These are phyloP conservation scores for Podocnemis expansa DNA, from an alignment of 2,113 vertebrate genomes.

Conservation along the genomic window DNA sequence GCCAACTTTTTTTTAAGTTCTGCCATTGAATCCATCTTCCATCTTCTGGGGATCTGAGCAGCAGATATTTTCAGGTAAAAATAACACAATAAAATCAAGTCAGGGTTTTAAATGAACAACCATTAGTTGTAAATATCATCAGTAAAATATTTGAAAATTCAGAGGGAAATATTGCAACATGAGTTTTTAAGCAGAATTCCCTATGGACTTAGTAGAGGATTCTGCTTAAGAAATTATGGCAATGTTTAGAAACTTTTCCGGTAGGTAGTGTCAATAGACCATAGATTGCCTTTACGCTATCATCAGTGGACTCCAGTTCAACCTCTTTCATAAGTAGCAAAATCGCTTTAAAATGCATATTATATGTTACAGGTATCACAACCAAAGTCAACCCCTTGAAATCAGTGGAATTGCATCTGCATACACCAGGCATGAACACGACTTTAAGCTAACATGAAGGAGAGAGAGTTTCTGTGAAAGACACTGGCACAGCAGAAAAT, in stretches of 20 bases:
- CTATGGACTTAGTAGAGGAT: not conserved
- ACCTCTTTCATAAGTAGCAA: not conserved
- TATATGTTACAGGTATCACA: conserved; percentile 45
- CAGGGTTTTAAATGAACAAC: not conserved
- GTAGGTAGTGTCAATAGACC: not conserved
- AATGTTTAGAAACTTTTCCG: not conserved
- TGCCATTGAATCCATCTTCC: not conserved
- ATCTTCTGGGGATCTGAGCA: not conserved
- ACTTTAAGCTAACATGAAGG: conserved; percentile 46
- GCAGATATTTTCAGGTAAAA: not conserved
- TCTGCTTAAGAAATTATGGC: not conserved
- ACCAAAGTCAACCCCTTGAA: conserved; percentile 43
- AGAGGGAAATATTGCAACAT: not conserved
- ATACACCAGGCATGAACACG: conserved; percentile 40
- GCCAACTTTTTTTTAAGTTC: not conserved
- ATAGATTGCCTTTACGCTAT: not conserved
- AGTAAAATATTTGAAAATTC: not conserved
- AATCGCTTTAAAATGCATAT: not conserved
- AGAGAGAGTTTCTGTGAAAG: conserved; percentile 37
- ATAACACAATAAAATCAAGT: not conserved
- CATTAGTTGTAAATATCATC: not conserved
- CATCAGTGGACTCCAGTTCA: not conserved
- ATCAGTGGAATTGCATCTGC: conserved; percentile 34
- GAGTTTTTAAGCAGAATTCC: not conserved
- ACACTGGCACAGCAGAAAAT: conserved; percentile 16